Evolutionary conservation across 2,113 vertebrate species (phyloP), one percentile per base, ranked within the genome.

Genomic region (Colinus virginianus): DNA sequence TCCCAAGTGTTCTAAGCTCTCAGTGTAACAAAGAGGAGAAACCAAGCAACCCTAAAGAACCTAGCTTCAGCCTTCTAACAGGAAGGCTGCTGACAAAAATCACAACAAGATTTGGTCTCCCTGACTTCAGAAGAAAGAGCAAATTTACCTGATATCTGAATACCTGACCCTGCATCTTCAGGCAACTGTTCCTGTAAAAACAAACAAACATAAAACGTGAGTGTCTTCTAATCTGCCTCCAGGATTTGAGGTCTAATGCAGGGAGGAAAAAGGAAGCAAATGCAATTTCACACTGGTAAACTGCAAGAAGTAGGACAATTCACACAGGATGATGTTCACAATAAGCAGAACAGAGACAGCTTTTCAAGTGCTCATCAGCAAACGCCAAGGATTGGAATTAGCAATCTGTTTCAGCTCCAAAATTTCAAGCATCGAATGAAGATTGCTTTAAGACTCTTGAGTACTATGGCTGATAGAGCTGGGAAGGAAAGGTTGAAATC

Each of bases 241-340:
- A 62, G 79, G n/a, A 48, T 89, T 61, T 72, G 95, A 96, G 32
- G 78, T 93, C 97, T 98, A 88, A 25, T 92, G 79, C 34, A 14
- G 19, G 46, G 66, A 21, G 40, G 3, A 11, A 18, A 66, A 72
- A 53, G 11, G 42, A 15, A 76, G 13, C 3, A 1, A 61, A 87
- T 55, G 64, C 6, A 3, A 1, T 71, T 84, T 88, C 71, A 74
- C 21, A 25, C 46, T 83, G 21, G 26, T 42, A 43, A 66, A 13
- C 62, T 75, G 53, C 7, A 62, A 89, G 76, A 42, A 36, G 72
- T 2, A 66, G 49, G 51, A 48, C 9, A 53, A 25, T 15, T 30
- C 49, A 59, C 49, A 46, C 18, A 63, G 78, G 55, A 26, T 16
- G 20, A 77, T 21, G 17, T 3, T 78, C 32, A n/a, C 43, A 53